Evolutionary conservation across 2,113 vertebrate genomes (phyloP).

Genomic region (Ginglymostoma cirratum): DNA sequence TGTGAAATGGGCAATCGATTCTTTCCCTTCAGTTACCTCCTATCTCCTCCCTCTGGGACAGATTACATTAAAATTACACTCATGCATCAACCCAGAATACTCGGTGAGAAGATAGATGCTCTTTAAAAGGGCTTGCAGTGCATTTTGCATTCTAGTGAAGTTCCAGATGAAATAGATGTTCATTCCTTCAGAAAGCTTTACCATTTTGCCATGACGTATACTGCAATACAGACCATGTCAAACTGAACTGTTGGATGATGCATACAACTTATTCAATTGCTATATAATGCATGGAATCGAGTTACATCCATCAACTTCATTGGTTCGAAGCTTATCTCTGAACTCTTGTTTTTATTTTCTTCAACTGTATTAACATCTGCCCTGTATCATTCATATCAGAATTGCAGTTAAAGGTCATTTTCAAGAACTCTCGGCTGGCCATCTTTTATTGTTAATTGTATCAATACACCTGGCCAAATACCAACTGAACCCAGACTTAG

Average conservation of each 20-base stretch:
- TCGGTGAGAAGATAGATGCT: neutral
- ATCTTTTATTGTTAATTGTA: neutral
- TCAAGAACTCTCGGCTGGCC: conserved; percentile 18
- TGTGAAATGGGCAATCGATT: conserved; percentile 10
- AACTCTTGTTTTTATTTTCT: conserved; percentile 11
- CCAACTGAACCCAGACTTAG: neutral
- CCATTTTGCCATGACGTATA: neutral
- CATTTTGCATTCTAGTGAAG: neutral
- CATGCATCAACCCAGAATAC: neutral
- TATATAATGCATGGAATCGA: conserved; percentile 6
- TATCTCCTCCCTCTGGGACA: neutral
- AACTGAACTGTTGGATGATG: neutral
- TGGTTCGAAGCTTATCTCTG: neutral
- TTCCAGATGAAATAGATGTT: neutral
- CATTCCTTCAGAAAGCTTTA: neutral
- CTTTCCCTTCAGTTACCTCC: neutral
- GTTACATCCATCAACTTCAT: conserved; percentile 13
- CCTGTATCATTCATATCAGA: conserved; percentile 5
- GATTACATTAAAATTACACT: neutral
- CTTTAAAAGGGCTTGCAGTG: neutral
- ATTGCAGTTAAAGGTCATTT: conserved; percentile 29
- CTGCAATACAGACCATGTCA: too few relatives aligned
- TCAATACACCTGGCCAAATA: neutral
- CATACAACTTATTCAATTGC: conserved; percentile 11
- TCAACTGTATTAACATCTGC: conserved; percentile 12